Evolutionary conservation across 2,888 invertebrate species (phyloP), one percentile per base, ranked within the genome.

Genomic region (Allacma fusca): DNA sequence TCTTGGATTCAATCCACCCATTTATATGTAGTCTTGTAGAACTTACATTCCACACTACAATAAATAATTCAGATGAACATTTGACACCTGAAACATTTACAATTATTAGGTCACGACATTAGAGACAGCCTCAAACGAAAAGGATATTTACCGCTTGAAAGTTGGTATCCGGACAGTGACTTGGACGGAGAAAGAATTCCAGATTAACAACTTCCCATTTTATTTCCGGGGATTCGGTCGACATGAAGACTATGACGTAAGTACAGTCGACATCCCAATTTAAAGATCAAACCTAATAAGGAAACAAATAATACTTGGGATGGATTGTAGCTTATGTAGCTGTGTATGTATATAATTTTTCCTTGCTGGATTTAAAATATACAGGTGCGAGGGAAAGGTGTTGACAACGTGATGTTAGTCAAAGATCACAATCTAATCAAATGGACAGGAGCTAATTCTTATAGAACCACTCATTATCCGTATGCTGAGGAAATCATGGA

Each of bases 401-500:
- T 97, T 85, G 97, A 98, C 86, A 90, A 92, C 78, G 92, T 95
- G 0, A 88, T 96, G 9, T 91, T 96, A 86, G 91, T 94, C 1
- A 93, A 95, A 85, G 98, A 99, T 87, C 94, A 97, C 86, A 96
- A 97, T 86, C 88, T 98, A 78, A 90, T 99, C 69, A 93, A 94
- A 86, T 99, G 98, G 98, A 89, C 97, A 75, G 97, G 97, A 0
- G 79, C 75, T 12, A 79, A 79, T 72, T 79, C 79, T 0, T 78
- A 78, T 59, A 12, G 97, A 29, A 98, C 98, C 0, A 97, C 97
- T 0, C 98, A 98, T 87, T 98, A 98, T 87, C 98, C 98, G 0
- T 98, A 98, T 87, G 95, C 97, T 0, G 98, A 98, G 85, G 97
- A 98, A 88, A 93, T 97, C 68, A 95, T 98, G 91, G 94, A 97